phyloP scores from a whole-genome alignment of 2,113 vertebrate species.

The Xiphophorus maculatus region DNA sequence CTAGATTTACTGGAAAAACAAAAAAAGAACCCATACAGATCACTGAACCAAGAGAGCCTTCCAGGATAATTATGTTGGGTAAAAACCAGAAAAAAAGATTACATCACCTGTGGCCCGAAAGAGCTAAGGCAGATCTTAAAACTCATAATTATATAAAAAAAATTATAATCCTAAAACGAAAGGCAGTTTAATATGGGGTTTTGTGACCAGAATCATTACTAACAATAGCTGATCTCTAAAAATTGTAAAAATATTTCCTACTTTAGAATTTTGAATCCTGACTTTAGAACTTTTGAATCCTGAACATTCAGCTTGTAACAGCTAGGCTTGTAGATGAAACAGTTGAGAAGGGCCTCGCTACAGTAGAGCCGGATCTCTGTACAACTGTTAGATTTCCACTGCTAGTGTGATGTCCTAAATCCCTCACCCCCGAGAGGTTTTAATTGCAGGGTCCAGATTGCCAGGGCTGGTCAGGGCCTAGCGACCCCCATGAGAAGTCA shows the following conservation, averaged over 20 bases:
- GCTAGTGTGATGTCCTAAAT: conserved; percentile 56
- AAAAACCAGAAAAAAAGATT: no score
- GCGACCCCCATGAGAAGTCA: conserved; percentile 81
- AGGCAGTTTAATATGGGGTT: background rate
- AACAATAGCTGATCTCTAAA: background rate
- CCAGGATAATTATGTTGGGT: no score
- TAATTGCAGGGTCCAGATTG: conserved; percentile 80
- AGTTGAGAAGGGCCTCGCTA: conserved; percentile 1
- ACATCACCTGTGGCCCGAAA: no score
- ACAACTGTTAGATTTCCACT: conserved; percentile 42
- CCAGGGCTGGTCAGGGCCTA: conserved; percentile 63
- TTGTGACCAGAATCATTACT: background rate
- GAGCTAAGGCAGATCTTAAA: no score
- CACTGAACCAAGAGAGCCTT: no score
- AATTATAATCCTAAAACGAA: background rate
- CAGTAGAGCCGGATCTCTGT: conserved; percentile 17
- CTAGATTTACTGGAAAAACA: no score
- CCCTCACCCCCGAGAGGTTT: conserved; percentile 73
- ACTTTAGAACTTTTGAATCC: background rate
- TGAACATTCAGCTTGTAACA: background rate
- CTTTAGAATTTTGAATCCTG: background rate
- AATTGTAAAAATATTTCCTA: background rate
- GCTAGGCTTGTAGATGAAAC: background rate
- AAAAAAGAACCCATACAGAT: no score
- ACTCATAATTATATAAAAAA: background rate